Conservation (phyloP, 1,140 invertebrate species). For the Hylaeus volcanicus region DNA sequence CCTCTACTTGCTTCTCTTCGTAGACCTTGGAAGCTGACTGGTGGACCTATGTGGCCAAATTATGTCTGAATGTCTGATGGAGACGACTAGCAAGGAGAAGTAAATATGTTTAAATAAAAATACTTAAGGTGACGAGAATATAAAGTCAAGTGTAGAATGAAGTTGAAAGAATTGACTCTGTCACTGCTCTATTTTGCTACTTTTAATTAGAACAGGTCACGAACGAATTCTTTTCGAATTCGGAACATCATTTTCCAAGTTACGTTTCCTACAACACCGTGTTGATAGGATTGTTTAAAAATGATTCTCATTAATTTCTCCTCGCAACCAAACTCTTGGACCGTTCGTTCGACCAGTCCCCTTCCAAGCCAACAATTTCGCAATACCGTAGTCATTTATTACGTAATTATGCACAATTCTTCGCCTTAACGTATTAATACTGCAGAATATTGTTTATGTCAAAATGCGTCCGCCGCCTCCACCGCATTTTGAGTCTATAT, state of each 20-base stretch:
- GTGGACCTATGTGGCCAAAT: neutral
- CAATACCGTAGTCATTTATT: conserved; percentile 49
- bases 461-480: conserved; percentile 45
- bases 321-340: neutral
- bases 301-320: neutral
- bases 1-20: conserved; percentile 46
- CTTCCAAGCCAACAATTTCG: conserved; percentile 43
- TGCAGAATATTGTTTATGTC: conserved; percentile 74
- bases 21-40: conserved; percentile 34
- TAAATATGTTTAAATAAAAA: too few species aligned
- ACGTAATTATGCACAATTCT: conserved; percentile 65
- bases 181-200: too few species aligned
- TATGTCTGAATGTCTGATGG: neutral
- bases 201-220: too few species aligned
- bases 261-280: too few species aligned
- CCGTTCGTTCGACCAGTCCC: conserved; percentile 8
- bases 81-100: too few species aligned
- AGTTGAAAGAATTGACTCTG: too few species aligned
- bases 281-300: neutral
- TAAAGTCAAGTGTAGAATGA: too few species aligned
- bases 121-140: too few species aligned
- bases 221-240: too few species aligned
- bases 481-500: conserved; percentile 47
- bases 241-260: neutral
- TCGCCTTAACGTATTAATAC: conserved; percentile 78